These are phyloP conservation scores for Lamprologus lemairii DNA, from an alignment of 2,113 vertebrate species.

Conservation along the genomic window DNA sequence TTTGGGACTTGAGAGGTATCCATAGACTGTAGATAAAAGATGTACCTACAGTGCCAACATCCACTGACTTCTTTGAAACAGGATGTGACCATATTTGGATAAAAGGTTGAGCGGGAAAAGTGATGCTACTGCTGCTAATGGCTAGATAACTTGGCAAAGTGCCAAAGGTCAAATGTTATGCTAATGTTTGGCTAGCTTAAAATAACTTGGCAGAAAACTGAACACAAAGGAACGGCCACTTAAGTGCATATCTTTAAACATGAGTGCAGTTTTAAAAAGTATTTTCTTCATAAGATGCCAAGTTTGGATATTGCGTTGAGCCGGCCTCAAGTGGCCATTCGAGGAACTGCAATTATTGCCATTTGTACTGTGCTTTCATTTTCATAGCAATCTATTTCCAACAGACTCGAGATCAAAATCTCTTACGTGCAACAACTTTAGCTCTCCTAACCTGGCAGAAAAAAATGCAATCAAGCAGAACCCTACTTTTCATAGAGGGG, in stretches of 20 bases:
- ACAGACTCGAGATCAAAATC: background rate
- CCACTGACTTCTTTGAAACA: background rate
- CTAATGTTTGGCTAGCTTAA: background rate
- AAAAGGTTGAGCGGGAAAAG: background rate
- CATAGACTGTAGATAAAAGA: background rate
- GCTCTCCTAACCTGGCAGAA: background rate
- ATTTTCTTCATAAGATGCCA: background rate
- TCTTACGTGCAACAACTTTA: too few relatives aligned
- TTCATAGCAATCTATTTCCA: background rate
- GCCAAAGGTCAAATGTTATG: background rate
- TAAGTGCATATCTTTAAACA: background rate
- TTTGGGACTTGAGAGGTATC: rapidly evolving
- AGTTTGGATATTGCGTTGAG: background rate
- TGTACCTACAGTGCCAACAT: background rate
- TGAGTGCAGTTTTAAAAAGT: background rate
- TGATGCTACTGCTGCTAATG: background rate
- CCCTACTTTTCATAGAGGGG: rapidly evolving
- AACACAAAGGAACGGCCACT: background rate
- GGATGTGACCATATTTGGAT: background rate
- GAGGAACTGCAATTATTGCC: rapidly evolving
- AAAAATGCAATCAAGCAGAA: background rate
- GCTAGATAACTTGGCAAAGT: background rate
- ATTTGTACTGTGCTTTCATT: background rate
- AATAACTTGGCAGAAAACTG: background rate
- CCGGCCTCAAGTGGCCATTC: background rate